Evolutionary conservation across 2,888 invertebrate genomes (phyloP), one percentile per base, ranked within the genome.

Genomic region (Apamea epomidion): DNA sequence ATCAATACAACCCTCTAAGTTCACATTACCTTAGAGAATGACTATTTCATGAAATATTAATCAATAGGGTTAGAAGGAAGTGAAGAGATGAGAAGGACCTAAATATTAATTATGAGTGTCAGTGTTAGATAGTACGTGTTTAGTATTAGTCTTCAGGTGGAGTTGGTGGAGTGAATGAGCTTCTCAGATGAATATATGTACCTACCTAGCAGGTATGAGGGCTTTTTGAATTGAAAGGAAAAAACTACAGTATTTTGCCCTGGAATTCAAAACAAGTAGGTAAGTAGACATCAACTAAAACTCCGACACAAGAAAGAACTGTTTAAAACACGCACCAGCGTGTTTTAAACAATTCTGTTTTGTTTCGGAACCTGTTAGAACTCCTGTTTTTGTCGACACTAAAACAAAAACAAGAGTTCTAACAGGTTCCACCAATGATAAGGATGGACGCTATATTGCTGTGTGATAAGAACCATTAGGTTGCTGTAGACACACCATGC

Each of bases 401-500:
- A 51, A 51, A 54, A 54, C 32, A 10, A 8, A 29, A 29, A 25
- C 4, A 16, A 75, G 5, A 10, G 0, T 37, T 51, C 18, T 48
- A 68, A 12, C 7, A n/a, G 42, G 29, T 69, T 69, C 21, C 69
- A 2, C n/a, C 12, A 5, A n/a, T 42, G 12, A 12, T 21, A 29
- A 29, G 10, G 21, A 48, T 48, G 29, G 21, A 29, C 21, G 29
- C 14, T 29, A 62, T 18, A 21, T 60, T 51, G 6, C 37, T 42
- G 12, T 64, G 64, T 14, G 12, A 18, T 76, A 62, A 37, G 42
- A 64, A 6, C n/a, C 51, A 54, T 62, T 64, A 60, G 14, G 32
- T 78, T 81, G 48, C 29, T 74, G 58, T 78, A 78, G 32, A 58
- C 65, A 70, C 18, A 10, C 54, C 58, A 77, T 64, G 32, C n/a